phyloP scores from a whole-genome alignment of 1,140 invertebrate genomes.

The Drosophila auraria region DNA sequence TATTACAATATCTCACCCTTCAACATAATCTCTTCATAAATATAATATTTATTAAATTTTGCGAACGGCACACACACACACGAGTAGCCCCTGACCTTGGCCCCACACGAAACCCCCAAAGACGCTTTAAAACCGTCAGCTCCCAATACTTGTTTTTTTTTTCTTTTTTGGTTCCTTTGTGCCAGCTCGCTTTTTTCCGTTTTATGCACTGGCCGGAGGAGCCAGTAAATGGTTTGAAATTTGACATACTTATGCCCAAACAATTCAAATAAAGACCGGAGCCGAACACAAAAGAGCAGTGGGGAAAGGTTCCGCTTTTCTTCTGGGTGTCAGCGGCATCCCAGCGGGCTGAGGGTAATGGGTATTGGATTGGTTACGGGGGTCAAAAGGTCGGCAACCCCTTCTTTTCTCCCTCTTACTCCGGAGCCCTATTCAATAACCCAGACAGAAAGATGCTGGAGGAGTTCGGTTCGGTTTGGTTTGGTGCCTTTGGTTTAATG shows the following conservation, averaged over 20 bases:
- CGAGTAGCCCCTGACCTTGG: slow-evolving; percentile 32
- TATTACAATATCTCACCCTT: slow-evolving; percentile 30
- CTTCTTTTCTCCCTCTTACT: slow-evolving; percentile 4
- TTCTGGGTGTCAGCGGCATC: slow-evolving; percentile 41
- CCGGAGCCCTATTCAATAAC: slow-evolving; percentile 65
- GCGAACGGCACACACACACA: not conserved
- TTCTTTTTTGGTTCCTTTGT: not conserved
- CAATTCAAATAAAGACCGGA: slow-evolving; percentile 51
- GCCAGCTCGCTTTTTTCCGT: not conserved
- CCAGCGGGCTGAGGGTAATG: slow-evolving; percentile 13
- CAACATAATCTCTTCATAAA: slow-evolving; percentile 41
- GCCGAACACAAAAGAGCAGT: slow-evolving; percentile 51
- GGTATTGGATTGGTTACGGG: slow-evolving; percentile 34
- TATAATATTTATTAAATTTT: slow-evolving; percentile 57
- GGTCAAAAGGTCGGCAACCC: slow-evolving; percentile 70
- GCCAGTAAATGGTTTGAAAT: slow-evolving; percentile 54
- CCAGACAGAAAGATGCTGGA: slow-evolving; percentile 24
- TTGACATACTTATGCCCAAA: slow-evolving; percentile 58
- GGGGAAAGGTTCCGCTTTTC: slow-evolving; percentile 37
- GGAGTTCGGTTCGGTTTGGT: slow-evolving; percentile 5
- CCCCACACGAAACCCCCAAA: slow-evolving; percentile 24
- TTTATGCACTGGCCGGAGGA: slow-evolving; percentile 50
- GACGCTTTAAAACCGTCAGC: slow-evolving; percentile 49
- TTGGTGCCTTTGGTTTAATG: slow-evolving; percentile 57
- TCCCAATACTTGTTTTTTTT: slow-evolving; percentile 23